Evolutionary conservation across 2,113 vertebrate species (phyloP).

Genomic region (Lamprologus speciosus): DNA sequence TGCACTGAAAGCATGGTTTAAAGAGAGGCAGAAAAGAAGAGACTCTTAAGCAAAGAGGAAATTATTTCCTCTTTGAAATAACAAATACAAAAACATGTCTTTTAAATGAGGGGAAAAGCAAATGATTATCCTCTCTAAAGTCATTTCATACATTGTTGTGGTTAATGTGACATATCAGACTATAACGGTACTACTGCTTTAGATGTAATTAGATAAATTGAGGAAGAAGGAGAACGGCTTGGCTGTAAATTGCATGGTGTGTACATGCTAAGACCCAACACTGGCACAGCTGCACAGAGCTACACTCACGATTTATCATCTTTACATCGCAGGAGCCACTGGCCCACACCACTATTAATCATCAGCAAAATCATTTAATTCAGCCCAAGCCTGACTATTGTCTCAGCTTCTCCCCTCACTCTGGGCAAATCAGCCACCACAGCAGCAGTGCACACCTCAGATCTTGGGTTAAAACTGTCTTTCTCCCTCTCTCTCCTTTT

Average conservation of each 20-base stretch:
- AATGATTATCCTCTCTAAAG: constrained; percentile 10
- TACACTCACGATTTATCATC: constrained; percentile 71
- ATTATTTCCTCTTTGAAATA: constrained; percentile 10
- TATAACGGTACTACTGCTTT: constrained; percentile 16
- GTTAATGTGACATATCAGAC: constrained; percentile 51
- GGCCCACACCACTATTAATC: constrained; percentile 72
- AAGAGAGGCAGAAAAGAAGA: background rate
- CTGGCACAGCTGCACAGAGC: constrained; percentile 70
- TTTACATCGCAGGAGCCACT: constrained; percentile 65
- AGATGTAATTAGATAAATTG: constrained; percentile 68
- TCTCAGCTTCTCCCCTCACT: constrained; percentile 60
- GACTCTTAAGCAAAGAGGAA: background rate
- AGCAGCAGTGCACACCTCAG: constrained; percentile 50
- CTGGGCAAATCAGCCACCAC: constrained; percentile 53
- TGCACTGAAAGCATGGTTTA: background rate
- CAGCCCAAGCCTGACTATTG: constrained; percentile 66
- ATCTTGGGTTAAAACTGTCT: constrained; percentile 11
- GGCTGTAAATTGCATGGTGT: constrained; percentile 64
- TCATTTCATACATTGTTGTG: constrained; percentile 4
- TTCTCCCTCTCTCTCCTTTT: background rate
- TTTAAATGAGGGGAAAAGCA: background rate
- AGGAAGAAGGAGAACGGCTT: constrained; percentile 56
- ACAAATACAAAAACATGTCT: constrained; percentile 1
- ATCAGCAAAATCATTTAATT: constrained; percentile 74
- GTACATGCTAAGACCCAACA: constrained; percentile 62